Conservation (phyloP, 2,797 vertebrate species). For the Semotilus atromaculatus region DNA sequence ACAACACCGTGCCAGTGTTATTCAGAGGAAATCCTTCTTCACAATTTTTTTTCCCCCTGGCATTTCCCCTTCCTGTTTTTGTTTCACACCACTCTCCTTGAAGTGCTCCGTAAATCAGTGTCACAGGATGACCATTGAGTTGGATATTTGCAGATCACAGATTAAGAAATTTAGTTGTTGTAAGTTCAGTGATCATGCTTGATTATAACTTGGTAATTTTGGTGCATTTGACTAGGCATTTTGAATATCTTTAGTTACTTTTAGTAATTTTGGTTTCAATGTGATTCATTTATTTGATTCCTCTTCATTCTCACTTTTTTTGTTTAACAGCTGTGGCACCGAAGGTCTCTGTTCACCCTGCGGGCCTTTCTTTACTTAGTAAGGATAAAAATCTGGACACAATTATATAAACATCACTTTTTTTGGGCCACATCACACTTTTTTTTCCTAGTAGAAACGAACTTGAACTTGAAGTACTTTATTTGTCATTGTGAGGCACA, state of each 20-base stretch:
- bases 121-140: not conserved
- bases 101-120: slow-evolving; percentile 8
- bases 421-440: slow-evolving; percentile 3
- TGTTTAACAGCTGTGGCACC: slow-evolving; percentile 54
- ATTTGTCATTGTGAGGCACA: no score
- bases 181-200: not conserved
- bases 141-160: not conserved
- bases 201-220: not conserved
- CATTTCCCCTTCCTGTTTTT: slow-evolving; percentile 38
- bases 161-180: not conserved
- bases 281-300: not conserved
- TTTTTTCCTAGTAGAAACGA: slow-evolving; percentile 47
- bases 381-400: slow-evolving; percentile 56
- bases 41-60: slow-evolving; percentile 13
- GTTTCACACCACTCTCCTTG: slow-evolving; percentile 30
- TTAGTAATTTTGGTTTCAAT: not conserved
- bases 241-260: not conserved
- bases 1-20: slow-evolving; percentile 57
- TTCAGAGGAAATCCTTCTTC: slow-evolving; percentile 58
- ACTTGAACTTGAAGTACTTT: no score
- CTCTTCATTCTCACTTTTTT: slow-evolving; percentile 6
- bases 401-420: slow-evolving; percentile 65
- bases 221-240: not conserved
- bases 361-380: slow-evolving; percentile 60
- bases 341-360: slow-evolving; percentile 57